A percentile compares a stretch with the other conserved stretches of the same genome.
These are phyloP conservation scores for Glaucomys volans DNA, from an alignment of 2,113 vertebrate species.

Conservation along the genomic window DNA sequence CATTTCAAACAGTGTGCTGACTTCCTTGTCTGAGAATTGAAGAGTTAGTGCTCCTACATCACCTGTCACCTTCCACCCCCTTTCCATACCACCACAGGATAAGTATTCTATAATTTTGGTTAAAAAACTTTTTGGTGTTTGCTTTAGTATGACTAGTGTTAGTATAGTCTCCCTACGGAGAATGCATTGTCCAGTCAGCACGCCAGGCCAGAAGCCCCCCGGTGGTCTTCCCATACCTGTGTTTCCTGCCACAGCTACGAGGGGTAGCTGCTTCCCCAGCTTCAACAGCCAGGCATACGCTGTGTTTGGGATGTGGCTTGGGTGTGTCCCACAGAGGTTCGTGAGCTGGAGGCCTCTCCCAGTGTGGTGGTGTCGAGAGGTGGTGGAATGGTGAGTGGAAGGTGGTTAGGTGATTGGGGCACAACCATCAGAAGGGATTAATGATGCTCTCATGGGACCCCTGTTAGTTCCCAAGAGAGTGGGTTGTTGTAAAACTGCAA, in stretches of 20 bases:
- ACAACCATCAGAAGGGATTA: neutral
- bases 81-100: neutral
- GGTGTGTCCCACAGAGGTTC: neutral
- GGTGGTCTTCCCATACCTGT: neutral
- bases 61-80: neutral
- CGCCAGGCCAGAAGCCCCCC: neutral
- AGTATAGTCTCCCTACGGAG: neutral
- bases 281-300: no score
- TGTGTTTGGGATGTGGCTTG: neutral
- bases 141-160: neutral
- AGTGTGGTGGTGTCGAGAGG: neutral
- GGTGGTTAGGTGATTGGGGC: no score
- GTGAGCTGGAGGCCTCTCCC: neutral
- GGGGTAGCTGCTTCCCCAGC: neutral
- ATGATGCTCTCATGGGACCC: neutral
- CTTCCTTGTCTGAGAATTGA: neutral
- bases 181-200: no score
- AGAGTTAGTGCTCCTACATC: no score
- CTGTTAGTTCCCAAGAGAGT: neutral
- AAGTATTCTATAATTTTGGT: neutral
- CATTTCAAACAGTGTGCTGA: neutral
- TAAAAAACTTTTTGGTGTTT: neutral
- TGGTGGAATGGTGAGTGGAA: neutral
- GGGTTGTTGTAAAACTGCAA: neutral
- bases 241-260: neutral